phyloP scores from a whole-genome alignment of 53 echinoderm and acorn worm species.

The Astropecten irregularis region DNA sequence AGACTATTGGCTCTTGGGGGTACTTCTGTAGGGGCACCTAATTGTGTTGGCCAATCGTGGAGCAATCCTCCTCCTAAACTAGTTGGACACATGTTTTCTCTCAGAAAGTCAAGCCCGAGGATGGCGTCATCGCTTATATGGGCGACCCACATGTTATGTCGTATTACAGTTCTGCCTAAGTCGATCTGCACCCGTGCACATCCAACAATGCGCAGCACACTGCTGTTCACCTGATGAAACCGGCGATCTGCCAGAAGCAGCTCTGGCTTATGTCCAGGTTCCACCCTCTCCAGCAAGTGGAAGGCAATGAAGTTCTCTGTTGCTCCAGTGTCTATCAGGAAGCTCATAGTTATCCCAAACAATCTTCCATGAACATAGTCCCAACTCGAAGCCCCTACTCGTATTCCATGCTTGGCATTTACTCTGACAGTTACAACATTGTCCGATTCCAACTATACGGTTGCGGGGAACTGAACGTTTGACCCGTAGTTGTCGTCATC shows the following conservation, averaged over 20 bases:
- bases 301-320: too few relatives aligned
- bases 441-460: too few relatives aligned
- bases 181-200: background rate
- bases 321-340: background rate
- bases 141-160: conserved; percentile 3
- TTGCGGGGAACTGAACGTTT: too few relatives aligned
- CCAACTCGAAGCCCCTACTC: background rate
- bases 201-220: background rate
- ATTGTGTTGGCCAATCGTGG: background rate
- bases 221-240: background rate
- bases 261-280: background rate
- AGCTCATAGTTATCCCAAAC: background rate
- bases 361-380: background rate
- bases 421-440: too few relatives aligned
- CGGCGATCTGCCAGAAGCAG: background rate
- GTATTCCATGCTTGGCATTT: too few relatives aligned
- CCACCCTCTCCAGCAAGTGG: too few relatives aligned
- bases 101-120: background rate
- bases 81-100: background rate
- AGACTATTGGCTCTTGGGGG: too few relatives aligned
- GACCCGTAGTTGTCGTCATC: background rate
- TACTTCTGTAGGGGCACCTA: background rate
- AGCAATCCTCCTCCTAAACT: background rate
- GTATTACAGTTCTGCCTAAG: background rate
- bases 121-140: background rate